Evolutionary conservation across 2,113 vertebrate genomes (phyloP).

Genomic region (Uropsilus gracilis): DNA sequence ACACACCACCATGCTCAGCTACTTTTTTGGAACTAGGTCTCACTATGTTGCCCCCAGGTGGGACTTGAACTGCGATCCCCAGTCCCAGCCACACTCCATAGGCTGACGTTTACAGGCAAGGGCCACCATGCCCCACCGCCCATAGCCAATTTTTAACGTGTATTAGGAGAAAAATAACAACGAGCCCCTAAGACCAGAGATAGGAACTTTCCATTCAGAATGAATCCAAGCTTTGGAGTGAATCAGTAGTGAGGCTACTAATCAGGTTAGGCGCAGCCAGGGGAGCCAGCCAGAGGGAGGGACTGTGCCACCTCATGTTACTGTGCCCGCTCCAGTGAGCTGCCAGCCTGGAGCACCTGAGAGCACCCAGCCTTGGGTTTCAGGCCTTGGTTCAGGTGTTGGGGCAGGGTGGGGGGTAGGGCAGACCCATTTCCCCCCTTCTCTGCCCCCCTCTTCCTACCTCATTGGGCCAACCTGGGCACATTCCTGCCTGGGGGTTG

Average conservation of each 20-base stretch:
- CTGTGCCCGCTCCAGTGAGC: background rate
- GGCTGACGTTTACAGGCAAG: no score
- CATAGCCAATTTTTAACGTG: background rate
- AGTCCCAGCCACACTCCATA: no score
- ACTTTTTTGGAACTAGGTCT: no score
- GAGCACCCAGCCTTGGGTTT: background rate
- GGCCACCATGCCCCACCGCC: no score
- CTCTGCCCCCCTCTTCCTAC: fast-evolving
- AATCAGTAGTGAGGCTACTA: background rate
- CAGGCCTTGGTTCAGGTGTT: background rate
- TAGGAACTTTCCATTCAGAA: background rate
- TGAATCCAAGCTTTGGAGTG: background rate
- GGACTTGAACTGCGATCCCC: no score
- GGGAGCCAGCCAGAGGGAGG: background rate
- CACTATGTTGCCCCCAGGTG: no score
- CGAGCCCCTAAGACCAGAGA: background rate
- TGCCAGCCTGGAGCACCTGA: background rate
- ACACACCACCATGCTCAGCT: no score
- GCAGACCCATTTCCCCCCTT: no score
- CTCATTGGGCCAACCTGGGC: background rate
- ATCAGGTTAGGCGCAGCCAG: background rate
- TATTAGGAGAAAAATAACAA: background rate
- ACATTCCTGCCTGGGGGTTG: background rate
- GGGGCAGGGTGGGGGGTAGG: no score
- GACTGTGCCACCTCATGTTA: conserved; percentile 14